Base-by-base conservation (phyloP, 2,797 vertebrate species). In the Ciconia nigra region DNA sequence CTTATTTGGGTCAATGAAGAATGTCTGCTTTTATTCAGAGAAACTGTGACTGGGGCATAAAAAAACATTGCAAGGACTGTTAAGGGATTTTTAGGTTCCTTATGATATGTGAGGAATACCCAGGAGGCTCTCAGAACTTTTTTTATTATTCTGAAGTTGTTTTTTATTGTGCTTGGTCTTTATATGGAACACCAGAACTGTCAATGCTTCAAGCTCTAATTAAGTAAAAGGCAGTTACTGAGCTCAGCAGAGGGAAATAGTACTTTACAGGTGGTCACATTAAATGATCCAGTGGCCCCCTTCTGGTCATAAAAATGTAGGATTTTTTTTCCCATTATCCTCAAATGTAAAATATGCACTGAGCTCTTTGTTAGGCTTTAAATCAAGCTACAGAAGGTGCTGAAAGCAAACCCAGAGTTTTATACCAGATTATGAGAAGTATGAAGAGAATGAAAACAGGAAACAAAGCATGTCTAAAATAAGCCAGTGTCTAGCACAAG, bases 1-100 rank as follows among this genome's bases (percentile, higher is more conserved):
- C 82, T 95, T 95, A 92, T 96, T 93, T 95, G 87, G 87, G 93
- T 95, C 95, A 95, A 62, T 92, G 93, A 92, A 93, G 76, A 96
- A 85, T 88, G 83, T 80, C 93, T 93, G 77, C 94, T 96, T 93
- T 95, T 91, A 78, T 91, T 93, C 65, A 49, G 74, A 69, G 69
- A 52, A 93, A 76, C 83, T 93, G 57, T 74, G 93, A 72, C 81
- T 83, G 57, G 63, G 39, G 49, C 81, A 67, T 83, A 84, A 95
- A 94, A 91, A 83, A 84, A 24, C 39, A 69, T 78, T 86, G 62
- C 42, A 69, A 78, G 85, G 65, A 29, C 94, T 86, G 55, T 90
- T 94, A 78, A 84, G 95, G 81, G 88, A 93, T 88, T 96, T 95
- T 93, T 65, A 86, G 92, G 85, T 91, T 93, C 62, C 73, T 67